Base-by-base conservation (phyloP, 2,888 invertebrate genomes). In the Microctonus aethiopoides region DNA sequence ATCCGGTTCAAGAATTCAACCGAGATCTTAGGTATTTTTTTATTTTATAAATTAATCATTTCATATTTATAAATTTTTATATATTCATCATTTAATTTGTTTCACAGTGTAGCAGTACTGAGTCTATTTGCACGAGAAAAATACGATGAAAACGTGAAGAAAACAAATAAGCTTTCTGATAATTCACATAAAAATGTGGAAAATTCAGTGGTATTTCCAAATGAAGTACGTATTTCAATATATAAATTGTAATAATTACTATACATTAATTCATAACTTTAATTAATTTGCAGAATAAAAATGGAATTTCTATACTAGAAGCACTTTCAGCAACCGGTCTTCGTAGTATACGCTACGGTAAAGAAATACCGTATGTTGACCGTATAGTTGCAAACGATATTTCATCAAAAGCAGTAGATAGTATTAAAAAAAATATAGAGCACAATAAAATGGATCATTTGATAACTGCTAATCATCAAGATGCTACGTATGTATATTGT, bases 1-100 rank as follows among this genome's bases (percentile, higher is more conserved):
- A 99, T 88, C 96, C 98, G 0, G 99, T 99, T 0, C 98, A 98
- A 87, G 97, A 99, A 86, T 99, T 99, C 82, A 99, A 99, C 86
- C 90, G 99, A 75, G 99, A 99, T 88, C 88, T 99, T 62, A 94
- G 92, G 89, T 89, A 81, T 70, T 24, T 77, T 72, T 71, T 78
- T 54, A 77, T 29, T 0, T 69, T 66, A 24, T 54, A 26, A 1
- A 46, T 7, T 5, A 2, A 62, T 1, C 13, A 24, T 65, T 20
- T 61, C 64, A 56, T 61, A 62, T 1, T 41, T 29, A 32, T 60
- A 70, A 22, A 36, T 64, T 70, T 24, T 70, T 66, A 39, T 16
- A 51, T 41, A 36, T 39, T 54, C 1, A 65, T 65, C 64, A 60
- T 32, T 63, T 34, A 56, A 51, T n/a, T n/a, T n/a, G n/a, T n/a